phyloP scores from a whole-genome alignment of 2,113 vertebrate species.

The Vanacampus margaritifer region DNA sequence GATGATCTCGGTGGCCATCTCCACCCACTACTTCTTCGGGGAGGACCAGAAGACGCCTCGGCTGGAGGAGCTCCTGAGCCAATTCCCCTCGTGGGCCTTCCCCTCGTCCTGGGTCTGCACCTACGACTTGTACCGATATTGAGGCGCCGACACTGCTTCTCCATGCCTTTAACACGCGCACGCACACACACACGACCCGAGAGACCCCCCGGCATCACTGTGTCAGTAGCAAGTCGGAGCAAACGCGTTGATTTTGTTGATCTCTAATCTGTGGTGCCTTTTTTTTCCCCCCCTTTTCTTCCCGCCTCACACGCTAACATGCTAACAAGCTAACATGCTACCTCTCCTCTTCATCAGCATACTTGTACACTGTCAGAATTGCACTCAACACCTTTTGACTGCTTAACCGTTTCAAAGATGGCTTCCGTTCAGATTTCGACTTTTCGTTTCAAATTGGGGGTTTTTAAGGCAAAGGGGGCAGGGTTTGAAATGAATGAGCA shows the following conservation, averaged over 20 bases:
- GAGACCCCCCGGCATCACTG: conserved; percentile 63
- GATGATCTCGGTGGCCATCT: conserved; percentile 83
- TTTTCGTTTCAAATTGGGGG: background rate
- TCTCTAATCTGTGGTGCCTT: conserved; percentile 50
- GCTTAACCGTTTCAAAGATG: background rate
- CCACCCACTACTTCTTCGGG: conserved; percentile 88
- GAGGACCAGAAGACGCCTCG: conserved; percentile 79
- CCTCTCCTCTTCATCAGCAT: conserved; percentile 9
- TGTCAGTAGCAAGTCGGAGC: conserved; percentile 38
- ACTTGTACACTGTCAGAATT: conserved; percentile 6
- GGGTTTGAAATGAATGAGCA: background rate
- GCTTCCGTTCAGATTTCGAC: background rate
- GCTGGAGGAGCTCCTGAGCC: conserved; percentile 73
- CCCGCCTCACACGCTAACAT: background rate
- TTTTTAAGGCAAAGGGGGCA: background rate
- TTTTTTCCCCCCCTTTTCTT: conserved; percentile 12
- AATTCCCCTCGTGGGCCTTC: conserved; percentile 86
- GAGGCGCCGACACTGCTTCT: conserved; percentile 38
- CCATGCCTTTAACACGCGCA: conserved; percentile 29
- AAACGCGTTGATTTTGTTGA: conserved; percentile 8
- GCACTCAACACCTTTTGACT: background rate
- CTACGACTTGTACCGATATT: conserved; percentile 83
- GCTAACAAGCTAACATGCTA: conserved; percentile 15
- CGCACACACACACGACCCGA: conserved; percentile 36
- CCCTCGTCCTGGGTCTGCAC: conserved; percentile 92